Percentiles rank a stretch among this genome's conserved stretches.
Evolutionary conservation across 2,797 vertebrate genomes (phyloP).

Genomic region (Coreius guichenoti): DNA sequence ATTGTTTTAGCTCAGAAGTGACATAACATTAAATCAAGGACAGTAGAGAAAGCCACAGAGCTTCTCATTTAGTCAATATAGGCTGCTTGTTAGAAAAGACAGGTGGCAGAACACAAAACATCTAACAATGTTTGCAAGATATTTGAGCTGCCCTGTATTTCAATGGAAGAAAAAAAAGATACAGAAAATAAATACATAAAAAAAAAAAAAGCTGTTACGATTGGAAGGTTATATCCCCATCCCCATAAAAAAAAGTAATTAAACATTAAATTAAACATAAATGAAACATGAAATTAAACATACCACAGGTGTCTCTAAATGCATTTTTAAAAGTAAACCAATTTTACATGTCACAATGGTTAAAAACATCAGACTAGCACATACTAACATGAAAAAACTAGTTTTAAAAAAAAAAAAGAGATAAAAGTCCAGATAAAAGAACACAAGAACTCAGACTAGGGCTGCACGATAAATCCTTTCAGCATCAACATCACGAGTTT

Average conservation of each 20-base stretch:
- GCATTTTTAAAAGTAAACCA: neutral
- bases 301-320: neutral
- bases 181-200: neutral
- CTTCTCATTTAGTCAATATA: constrained; percentile 39
- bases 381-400: neutral
- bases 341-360: neutral
- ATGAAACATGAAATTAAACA: neutral
- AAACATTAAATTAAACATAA: too few species aligned
- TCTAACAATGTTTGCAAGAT: constrained; percentile 8
- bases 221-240: neutral
- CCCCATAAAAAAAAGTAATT: neutral
- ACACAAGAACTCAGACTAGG: neutral
- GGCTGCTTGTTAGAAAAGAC: constrained; percentile 23
- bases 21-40: constrained; percentile 58
- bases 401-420: neutral
- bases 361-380: neutral
- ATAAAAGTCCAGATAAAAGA: neutral
- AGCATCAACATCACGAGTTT: too few species aligned
- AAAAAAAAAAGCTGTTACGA: neutral
- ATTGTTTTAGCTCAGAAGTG: constrained; percentile 53
- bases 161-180: neutral
- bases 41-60: constrained; percentile 33
- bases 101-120: constrained; percentile 24
- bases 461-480: too few species aligned
- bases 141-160: constrained; percentile 5